Conservation (phyloP, 2,888 invertebrate species). For the Clunio marinus region DNA sequence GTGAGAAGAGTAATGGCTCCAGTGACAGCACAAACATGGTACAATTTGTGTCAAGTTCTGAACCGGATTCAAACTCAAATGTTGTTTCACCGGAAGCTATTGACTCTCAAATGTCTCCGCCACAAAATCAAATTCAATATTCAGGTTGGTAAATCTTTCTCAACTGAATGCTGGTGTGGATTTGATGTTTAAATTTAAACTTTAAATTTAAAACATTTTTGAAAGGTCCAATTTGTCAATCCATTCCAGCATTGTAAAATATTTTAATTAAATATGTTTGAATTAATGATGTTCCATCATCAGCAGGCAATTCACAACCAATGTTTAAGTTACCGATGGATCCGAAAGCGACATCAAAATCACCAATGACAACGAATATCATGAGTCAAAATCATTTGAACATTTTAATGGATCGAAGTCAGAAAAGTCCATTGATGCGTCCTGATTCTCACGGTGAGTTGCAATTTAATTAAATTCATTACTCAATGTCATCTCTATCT, state of each 20-base stretch:
- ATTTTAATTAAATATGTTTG: not conserved
- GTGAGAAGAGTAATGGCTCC: constrained; percentile 49
- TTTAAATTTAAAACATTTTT: too few species aligned
- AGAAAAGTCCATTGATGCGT: constrained; percentile 42
- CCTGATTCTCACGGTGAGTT: constrained; percentile 48
- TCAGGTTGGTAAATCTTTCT: not conserved
- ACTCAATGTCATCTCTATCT: not conserved
- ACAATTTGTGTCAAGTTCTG: constrained; percentile 82
- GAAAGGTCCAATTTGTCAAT: not conserved
- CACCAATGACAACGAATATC: not conserved
- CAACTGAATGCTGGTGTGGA: not conserved
- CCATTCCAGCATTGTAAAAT: not conserved
- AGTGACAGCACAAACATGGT: constrained; percentile 54
- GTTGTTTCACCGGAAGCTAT: constrained; percentile 53
- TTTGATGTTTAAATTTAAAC: not conserved
- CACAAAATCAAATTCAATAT: constrained; percentile 42
- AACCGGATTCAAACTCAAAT: constrained; percentile 59
- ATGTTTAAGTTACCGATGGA: constrained; percentile 32
- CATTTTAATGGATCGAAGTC: not conserved
- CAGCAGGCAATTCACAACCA: constrained; percentile 11
- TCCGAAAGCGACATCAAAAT: not conserved
- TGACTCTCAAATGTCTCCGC: constrained; percentile 50
- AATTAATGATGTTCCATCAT: too few species aligned
- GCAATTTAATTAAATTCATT: not conserved
- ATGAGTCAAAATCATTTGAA: not conserved